Conservation (phyloP, 2,888 invertebrate genomes). For the Schizaphis graminum region DNA sequence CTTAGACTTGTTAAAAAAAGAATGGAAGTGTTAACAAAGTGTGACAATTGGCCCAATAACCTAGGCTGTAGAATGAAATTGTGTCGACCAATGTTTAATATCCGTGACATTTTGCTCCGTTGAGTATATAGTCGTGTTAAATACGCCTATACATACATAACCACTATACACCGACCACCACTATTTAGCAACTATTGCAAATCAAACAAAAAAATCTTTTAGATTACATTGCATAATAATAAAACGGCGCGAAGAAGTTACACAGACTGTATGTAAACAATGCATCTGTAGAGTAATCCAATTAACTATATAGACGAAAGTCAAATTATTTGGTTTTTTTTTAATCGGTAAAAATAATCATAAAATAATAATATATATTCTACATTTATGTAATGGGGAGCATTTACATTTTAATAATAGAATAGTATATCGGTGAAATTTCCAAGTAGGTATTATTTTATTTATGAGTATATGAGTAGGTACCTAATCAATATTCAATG, state of each 20-base stretch:
- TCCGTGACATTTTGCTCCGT: slow-evolving; percentile 54
- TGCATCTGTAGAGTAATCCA: neutral
- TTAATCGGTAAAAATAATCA: neutral
- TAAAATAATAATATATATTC: neutral
- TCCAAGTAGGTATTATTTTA: neutral
- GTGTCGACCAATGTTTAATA: slow-evolving; percentile 58
- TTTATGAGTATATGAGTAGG: no score
- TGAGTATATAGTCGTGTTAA: neutral
- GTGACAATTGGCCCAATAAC: slow-evolving; percentile 65
- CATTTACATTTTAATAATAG: neutral
- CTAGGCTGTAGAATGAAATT: slow-evolving; percentile 59
- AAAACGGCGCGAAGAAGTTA: neutral
- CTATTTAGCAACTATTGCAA: slow-evolving; percentile 61
- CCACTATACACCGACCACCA: slow-evolving; percentile 1
- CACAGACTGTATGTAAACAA: neutral
- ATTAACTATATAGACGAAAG: neutral
- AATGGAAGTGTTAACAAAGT: slow-evolving; percentile 60
- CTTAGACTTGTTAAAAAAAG: slow-evolving; percentile 18
- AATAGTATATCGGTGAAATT: neutral
- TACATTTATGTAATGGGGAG: neutral
- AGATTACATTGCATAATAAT: slow-evolving; percentile 38
- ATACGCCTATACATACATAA: slow-evolving; percentile 27
- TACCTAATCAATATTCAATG: neutral
- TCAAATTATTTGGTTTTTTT: neutral
- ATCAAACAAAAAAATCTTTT: slow-evolving; percentile 46